Evolutionary conservation across 2,797 vertebrate species (phyloP).

Genomic region (Myioborus melanocephalus): DNA sequence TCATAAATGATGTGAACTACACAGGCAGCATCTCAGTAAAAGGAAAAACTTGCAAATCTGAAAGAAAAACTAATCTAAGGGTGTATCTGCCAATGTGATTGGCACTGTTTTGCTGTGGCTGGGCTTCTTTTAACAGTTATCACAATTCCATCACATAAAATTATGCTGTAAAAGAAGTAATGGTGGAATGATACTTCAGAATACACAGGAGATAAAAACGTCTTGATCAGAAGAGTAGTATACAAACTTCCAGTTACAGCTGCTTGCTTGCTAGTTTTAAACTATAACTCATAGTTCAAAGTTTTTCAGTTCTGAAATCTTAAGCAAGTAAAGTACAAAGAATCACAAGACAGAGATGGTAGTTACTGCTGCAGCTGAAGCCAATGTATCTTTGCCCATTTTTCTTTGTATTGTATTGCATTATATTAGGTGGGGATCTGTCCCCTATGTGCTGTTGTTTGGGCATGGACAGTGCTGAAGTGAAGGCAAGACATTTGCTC

Average conservation of each 20-base stretch:
- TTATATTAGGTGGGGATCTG: neutral
- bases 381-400: neutral
- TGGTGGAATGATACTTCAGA: neutral
- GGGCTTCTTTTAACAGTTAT: neutral
- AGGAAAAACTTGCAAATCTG: neutral
- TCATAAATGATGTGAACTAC: neutral
- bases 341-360: neutral
- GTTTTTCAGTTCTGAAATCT: neutral
- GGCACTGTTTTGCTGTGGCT: neutral
- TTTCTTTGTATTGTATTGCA: neutral
- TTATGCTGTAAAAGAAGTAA: neutral
- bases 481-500: neutral
- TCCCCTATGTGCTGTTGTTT: neutral
- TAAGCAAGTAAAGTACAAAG: neutral
- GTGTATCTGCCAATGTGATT: neutral
- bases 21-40: neutral
- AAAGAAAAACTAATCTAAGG: neutral
- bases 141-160: neutral
- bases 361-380: neutral
- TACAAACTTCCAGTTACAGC: neutral
- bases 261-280: neutral
- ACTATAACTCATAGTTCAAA: neutral
- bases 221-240: neutral
- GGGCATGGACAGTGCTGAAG: neutral
- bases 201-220: neutral